A percentile compares a stretch with the other conserved stretches of the same genome.
Conservation (phyloP, 2,113 vertebrate species). For the Anthoscopus minutus region DNA sequence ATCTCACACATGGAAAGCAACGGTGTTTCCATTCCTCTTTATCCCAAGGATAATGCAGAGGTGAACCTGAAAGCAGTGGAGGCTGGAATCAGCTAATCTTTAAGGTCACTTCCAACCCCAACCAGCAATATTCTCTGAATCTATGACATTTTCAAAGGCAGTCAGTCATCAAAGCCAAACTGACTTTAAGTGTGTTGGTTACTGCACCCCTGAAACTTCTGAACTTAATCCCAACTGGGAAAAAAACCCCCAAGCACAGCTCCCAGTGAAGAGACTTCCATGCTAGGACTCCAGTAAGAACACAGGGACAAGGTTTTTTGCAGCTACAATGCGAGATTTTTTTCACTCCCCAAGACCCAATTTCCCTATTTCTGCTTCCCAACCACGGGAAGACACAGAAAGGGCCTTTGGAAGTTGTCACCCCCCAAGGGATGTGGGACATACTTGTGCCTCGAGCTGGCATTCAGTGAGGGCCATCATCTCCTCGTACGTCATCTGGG, state of each 20-base stretch:
- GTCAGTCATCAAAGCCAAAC: neutral
- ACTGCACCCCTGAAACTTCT: neutral
- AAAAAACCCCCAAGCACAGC: accelerated
- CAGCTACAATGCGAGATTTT: accelerated
- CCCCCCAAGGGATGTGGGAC: accelerated
- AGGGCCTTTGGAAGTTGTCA: accelerated
- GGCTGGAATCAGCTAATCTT: neutral
- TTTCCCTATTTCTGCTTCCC: neutral
- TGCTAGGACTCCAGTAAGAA: neutral
- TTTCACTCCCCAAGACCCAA: neutral
- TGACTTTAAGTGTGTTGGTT: neutral
- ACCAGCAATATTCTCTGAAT: neutral
- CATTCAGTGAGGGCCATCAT: slow-evolving; percentile 97
- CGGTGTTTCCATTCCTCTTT: neutral
- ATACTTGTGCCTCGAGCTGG: slow-evolving; percentile 90
- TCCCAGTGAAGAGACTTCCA: neutral
- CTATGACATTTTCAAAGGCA: neutral
- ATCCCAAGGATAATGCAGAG: neutral
- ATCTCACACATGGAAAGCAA: neutral
- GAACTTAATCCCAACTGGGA: neutral
- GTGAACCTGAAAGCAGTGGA: neutral
- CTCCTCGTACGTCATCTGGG: slow-evolving; percentile 94
- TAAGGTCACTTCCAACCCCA: neutral
- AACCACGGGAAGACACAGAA: neutral
- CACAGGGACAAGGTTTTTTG: neutral